Conservation (phyloP, 2,888 invertebrate genomes). For the Carterocephalus palaemon region DNA sequence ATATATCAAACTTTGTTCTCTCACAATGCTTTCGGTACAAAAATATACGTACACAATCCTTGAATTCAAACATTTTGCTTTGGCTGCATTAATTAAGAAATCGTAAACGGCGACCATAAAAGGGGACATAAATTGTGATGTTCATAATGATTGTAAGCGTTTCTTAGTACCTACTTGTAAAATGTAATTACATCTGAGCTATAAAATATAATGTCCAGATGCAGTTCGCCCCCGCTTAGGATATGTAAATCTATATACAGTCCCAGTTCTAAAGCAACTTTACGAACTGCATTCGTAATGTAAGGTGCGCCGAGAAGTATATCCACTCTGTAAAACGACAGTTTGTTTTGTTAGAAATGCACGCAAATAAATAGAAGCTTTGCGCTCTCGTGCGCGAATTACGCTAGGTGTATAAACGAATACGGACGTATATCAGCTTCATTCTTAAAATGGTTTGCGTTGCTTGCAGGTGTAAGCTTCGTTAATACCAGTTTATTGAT, state of each 20-base stretch:
- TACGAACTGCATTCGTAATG: slow-evolving; percentile 7
- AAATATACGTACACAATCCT: not conserved
- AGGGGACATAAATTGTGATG: slow-evolving; percentile 18
- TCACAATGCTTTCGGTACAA: too few species aligned
- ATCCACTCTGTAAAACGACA: not conserved
- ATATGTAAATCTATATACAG: slow-evolving; percentile 17
- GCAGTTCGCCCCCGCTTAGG: slow-evolving; percentile 17
- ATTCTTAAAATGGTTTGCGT: too few species aligned
- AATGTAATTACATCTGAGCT: slow-evolving; percentile 17
- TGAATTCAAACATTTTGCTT: slow-evolving; percentile 16
- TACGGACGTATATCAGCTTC: too few species aligned
- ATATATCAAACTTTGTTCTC: too few species aligned
- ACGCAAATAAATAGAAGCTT: too few species aligned
- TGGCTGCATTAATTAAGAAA: slow-evolving; percentile 13
- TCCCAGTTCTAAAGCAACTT: slow-evolving; percentile 4
- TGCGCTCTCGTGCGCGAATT: too few species aligned
- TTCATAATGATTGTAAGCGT: slow-evolving; percentile 21
- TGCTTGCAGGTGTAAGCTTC: too few species aligned
- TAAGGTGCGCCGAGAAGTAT: not conserved
- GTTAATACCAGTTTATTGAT: too few species aligned
- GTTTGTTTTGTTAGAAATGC: slow-evolving; percentile 3
- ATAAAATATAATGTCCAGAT: slow-evolving; percentile 21
- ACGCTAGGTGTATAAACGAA: too few species aligned
- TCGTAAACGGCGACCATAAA: slow-evolving; percentile 21
- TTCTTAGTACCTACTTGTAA: slow-evolving; percentile 20